Base-by-base conservation (phyloP, 1,140 invertebrate genomes). In the Drosophila guanche region DNA sequence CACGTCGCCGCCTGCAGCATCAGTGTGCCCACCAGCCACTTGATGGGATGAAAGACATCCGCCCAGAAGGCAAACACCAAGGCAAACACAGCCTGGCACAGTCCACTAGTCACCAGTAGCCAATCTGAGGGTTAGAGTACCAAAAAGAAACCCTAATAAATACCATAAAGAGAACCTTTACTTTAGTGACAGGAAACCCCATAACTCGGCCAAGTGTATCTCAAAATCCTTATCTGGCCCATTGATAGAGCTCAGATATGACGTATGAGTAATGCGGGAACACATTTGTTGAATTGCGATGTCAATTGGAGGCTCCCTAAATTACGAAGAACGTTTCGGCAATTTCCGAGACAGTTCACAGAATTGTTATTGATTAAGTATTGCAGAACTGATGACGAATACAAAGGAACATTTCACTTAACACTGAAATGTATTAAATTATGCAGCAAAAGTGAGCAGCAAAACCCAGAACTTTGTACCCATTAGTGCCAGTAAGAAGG, bases 51-150 rank as follows among this genome's bases (percentile, higher is more conserved):
- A 37, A 93, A 92, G 81, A 92, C 91, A 59, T 94, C 92, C 4
- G 94, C 94, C 93, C 93, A 95, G 75, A 94, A 93, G 14, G 94
- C 92, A 6, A 94, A 77, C 0, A 79, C 23, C 33, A 94, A 61
- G 0, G 93, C 94, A 12, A 94, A 90, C 8, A 94, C 8, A 6
- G 92, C 92, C 52, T 93, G 92, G 46, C 93, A 92, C 0, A 94
- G 79, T 20, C 94, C 93, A 51, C 93, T 92, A 42, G 92, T 85
- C 6, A 93, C 92, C 20, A 94, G 71, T 4, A 94, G 75, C 93
- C 93, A 94, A 74, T 94, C 94, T 95, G 4, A 4, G 75, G 43
- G 37, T 22, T 27, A 6, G 16, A 20, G n/a, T 56, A 29, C 4
- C 22, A 58, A 50, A 43, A 29, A 42, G 6, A 33, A 37, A 41